Conservation (phyloP, 2,113 vertebrate genomes). For the Megalops atlanticus region DNA sequence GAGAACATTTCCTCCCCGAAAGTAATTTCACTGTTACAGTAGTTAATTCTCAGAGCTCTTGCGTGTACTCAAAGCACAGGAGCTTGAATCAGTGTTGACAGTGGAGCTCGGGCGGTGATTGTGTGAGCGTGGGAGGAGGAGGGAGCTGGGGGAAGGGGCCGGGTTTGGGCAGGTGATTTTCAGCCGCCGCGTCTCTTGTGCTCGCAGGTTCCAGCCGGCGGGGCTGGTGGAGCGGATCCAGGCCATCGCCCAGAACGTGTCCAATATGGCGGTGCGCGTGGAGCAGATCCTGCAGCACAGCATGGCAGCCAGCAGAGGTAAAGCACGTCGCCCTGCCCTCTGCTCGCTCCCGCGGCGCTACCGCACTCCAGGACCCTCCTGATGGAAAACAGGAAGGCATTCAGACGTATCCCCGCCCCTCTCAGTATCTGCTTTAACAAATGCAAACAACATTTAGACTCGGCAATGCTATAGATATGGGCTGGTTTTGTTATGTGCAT, state of each 20-base stretch:
- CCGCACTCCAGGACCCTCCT: background rate
- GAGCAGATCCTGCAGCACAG: constrained; percentile 92
- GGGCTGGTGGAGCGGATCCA: constrained; percentile 92
- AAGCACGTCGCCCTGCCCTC: background rate
- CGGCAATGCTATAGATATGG: too few species aligned
- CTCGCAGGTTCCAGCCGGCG: constrained; percentile 77
- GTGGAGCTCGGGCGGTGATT: background rate
- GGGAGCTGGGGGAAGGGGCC: background rate
- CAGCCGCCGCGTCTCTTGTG: constrained; percentile 9
- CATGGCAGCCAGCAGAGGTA: constrained; percentile 79
- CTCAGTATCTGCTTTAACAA: too few species aligned
- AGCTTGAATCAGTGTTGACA: background rate
- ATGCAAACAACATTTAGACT: too few species aligned
- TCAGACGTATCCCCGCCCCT: background rate
- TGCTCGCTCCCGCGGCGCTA: background rate
- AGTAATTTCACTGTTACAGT: constrained; percentile 8
- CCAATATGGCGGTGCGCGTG: constrained; percentile 87
- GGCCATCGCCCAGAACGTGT: constrained; percentile 95
- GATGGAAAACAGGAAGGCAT: background rate
- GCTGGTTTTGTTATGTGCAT: too few species aligned
- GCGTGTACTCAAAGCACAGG: background rate
- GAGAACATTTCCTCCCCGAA: background rate
- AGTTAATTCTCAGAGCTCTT: constrained; percentile 1
- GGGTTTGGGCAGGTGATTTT: background rate
- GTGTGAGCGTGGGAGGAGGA: background rate